Conservation (phyloP, 1,140 invertebrate species). For the Belonocnema kinseyi region DNA sequence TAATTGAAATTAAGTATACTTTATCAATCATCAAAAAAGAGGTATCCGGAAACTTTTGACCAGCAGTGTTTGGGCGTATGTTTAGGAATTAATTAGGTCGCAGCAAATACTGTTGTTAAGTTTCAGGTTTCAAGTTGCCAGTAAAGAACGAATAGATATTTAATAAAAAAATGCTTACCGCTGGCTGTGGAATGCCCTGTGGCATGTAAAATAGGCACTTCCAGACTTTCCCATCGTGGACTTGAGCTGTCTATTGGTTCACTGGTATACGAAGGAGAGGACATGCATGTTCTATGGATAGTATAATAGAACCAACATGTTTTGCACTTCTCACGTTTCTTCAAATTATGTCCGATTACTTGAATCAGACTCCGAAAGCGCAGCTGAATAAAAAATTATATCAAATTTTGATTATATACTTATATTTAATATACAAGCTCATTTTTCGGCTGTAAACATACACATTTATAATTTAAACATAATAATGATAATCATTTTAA, state of each 20-base stretch:
- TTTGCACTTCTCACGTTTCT: constrained; percentile 64
- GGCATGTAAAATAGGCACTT: constrained; percentile 71
- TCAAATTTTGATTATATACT: background rate
- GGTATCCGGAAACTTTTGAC: too few species aligned
- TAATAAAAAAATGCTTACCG: constrained; percentile 59
- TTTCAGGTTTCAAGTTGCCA: too few species aligned
- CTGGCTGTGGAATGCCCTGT: constrained; percentile 70
- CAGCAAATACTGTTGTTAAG: too few species aligned
- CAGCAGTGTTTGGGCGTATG: too few species aligned
- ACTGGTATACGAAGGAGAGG: constrained; percentile 91
- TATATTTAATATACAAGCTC: background rate
- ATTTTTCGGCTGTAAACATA: too few species aligned
- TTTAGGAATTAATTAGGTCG: too few species aligned
- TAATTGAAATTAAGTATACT: too few species aligned
- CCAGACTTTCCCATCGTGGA: constrained; percentile 83
- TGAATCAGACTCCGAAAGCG: constrained; percentile 85
- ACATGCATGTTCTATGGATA: constrained; percentile 86
- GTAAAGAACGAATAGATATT: too few species aligned
- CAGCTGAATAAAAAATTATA: constrained; percentile 72
- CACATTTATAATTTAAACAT: too few species aligned
- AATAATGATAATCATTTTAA: too few species aligned
- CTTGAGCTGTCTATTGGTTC: constrained; percentile 84
- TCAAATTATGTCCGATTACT: constrained; percentile 80
- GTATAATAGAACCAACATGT: constrained; percentile 84
- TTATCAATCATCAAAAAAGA: too few species aligned